phyloP scores from a whole-genome alignment of 2,113 vertebrate species.

The Crocuta crocuta region DNA sequence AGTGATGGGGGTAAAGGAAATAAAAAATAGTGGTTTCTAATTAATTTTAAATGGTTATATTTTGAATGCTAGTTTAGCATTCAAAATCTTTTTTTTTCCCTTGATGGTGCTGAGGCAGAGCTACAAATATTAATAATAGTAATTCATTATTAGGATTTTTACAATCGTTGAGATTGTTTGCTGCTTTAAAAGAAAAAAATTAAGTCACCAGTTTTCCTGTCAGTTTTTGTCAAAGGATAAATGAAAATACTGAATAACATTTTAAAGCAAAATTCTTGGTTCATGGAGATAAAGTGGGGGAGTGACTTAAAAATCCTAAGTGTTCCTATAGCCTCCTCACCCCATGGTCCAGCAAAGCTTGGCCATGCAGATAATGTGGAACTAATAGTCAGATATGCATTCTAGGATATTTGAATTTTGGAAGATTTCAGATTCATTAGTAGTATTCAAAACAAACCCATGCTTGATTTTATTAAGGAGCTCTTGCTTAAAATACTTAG shows the following conservation, averaged over 20 bases:
- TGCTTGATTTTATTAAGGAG: neutral
- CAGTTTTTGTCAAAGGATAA: constrained; percentile 61
- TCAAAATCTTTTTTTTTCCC: neutral
- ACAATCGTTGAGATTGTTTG: constrained; percentile 18
- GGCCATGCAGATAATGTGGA: constrained; percentile 18
- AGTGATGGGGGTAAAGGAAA: constrained; percentile 10
- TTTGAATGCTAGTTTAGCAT: constrained; percentile 61
- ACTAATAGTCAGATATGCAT: neutral
- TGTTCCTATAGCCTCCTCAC: neutral
- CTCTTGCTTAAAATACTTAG: neutral
- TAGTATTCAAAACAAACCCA: constrained; percentile 48
- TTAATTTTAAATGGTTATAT: constrained; percentile 79
- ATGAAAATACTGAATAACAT: constrained; percentile 30
- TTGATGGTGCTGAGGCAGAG: constrained; percentile 62
- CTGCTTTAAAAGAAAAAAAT: constrained; percentile 63
- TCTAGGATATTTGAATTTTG: neutral
- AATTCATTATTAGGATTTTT: constrained; percentile 27
- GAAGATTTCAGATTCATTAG: neutral
- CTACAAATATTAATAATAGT: constrained; percentile 49
- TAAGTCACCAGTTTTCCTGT: constrained; percentile 74
- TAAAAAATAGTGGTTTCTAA: constrained; percentile 68
- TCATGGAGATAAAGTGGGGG: neutral
- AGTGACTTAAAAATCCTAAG: constrained; percentile 21
- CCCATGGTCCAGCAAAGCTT: neutral
- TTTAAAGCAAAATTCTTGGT: constrained; percentile 68